Evolutionary conservation across 2,113 vertebrate genomes (phyloP).

Genomic region (Ameiurus melas): DNA sequence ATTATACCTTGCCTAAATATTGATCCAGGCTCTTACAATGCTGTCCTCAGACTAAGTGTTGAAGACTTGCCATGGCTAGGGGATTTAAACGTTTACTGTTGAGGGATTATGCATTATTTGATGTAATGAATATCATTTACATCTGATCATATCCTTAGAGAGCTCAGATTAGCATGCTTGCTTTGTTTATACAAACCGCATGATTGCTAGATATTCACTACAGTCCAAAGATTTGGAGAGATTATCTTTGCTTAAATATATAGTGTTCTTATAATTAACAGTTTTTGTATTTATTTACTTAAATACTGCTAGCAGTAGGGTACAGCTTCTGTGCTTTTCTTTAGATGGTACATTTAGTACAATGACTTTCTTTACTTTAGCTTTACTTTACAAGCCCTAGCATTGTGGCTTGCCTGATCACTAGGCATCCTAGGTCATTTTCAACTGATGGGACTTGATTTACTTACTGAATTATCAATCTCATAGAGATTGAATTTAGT

Average conservation of each 20-base stretch:
- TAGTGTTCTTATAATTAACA: background rate
- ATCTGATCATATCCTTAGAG: slow-evolving; percentile 2
- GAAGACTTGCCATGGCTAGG: too few species aligned
- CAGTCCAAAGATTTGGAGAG: background rate
- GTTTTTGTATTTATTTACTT: too few species aligned
- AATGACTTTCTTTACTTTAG: too few species aligned
- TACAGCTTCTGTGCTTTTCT: too few species aligned
- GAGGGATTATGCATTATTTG: background rate
- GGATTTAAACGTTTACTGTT: slow-evolving; percentile 7
- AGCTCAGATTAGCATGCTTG: background rate
- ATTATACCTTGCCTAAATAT: slow-evolving; percentile 9
- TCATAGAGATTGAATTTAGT: too few species aligned
- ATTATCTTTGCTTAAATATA: background rate
- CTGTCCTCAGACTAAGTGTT: background rate
- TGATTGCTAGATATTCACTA: background rate
- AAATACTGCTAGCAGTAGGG: too few species aligned
- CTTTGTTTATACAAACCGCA: background rate
- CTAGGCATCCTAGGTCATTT: too few species aligned
- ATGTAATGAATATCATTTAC: background rate
- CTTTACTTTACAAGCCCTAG: too few species aligned
- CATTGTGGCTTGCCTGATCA: too few species aligned
- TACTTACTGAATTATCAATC: too few species aligned
- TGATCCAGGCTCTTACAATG: background rate
- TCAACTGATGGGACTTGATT: too few species aligned
- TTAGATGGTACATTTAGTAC: too few species aligned